These are phyloP conservation scores for Miltochrista miniata DNA, from an alignment of 2,888 invertebrate species.

Conservation along the genomic window DNA sequence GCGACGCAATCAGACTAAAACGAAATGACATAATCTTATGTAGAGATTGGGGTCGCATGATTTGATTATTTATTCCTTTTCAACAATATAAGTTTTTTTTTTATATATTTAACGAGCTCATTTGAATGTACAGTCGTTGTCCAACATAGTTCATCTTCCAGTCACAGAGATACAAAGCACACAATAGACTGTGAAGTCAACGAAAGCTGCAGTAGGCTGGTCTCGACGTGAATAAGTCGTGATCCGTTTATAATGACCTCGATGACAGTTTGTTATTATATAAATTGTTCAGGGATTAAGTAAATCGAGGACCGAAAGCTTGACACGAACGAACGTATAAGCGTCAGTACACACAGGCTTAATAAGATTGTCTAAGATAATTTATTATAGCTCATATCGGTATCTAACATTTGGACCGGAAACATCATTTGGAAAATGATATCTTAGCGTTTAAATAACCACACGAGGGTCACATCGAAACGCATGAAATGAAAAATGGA, in stretches of 20 bases:
- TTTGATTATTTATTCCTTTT: too few relatives aligned
- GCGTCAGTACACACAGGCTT: conserved; percentile 21
- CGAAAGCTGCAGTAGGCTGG: conserved; percentile 43
- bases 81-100: too few relatives aligned
- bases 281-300: conserved; percentile 52
- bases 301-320: conserved; percentile 40
- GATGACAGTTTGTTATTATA: conserved; percentile 57
- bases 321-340: conserved; percentile 36
- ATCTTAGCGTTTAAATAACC: too few relatives aligned
- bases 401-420: too few relatives aligned
- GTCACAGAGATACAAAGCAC: conserved; percentile 16
- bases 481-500: too few relatives aligned
- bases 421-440: too few relatives aligned
- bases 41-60: too few relatives aligned
- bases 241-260: conserved; percentile 51
- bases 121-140: background rate
- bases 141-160: conserved; percentile 18
- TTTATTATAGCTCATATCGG: too few relatives aligned
- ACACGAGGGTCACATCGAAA: too few relatives aligned
- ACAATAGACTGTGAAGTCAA: conserved; percentile 23
- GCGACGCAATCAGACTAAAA: too few relatives aligned
- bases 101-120: too few relatives aligned
- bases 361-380: background rate
- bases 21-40: too few relatives aligned
- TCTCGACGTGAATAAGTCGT: conserved; percentile 40